phyloP scores from a whole-genome alignment of 2,797 vertebrate genomes.

The Chaunax sp. region DNA sequence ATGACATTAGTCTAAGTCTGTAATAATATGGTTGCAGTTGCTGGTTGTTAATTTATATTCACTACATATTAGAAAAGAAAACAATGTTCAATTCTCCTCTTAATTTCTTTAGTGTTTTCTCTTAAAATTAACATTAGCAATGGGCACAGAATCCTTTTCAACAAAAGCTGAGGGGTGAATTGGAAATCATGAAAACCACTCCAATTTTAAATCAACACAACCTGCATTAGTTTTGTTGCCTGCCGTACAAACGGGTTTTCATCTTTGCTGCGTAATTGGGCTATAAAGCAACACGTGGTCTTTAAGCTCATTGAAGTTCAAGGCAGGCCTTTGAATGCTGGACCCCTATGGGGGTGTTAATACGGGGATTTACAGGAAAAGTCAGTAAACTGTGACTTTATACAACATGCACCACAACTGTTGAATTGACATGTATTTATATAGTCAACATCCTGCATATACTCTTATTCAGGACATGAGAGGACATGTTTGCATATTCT shows the following conservation, averaged over 20 bases:
- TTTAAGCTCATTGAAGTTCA: slow-evolving; percentile 60
- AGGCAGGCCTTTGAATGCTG: slow-evolving; percentile 35
- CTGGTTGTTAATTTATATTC: too few relatives aligned
- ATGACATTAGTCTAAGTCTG: too few relatives aligned
- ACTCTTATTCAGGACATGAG: slow-evolving; percentile 38
- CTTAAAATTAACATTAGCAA: too few relatives aligned
- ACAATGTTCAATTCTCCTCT: too few relatives aligned
- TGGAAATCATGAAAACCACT: too few relatives aligned
- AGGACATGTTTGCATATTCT: slow-evolving; percentile 6
- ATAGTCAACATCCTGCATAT: slow-evolving; percentile 19
- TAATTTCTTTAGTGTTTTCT: too few relatives aligned
- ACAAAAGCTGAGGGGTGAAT: too few relatives aligned
- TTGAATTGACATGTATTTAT: slow-evolving; percentile 18
- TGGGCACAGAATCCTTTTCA: too few relatives aligned
- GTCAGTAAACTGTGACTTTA: slow-evolving; percentile 26
- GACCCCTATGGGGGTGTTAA: slow-evolving; percentile 49
- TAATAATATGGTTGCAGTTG: too few relatives aligned
- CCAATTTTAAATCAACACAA: neutral
- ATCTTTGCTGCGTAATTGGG: slow-evolving; percentile 52
- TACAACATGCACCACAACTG: neutral
- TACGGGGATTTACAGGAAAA: slow-evolving; percentile 32
- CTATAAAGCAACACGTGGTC: slow-evolving; percentile 47
- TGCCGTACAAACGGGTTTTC: slow-evolving; percentile 37
- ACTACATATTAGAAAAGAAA: too few relatives aligned
- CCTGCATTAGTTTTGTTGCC: neutral